phyloP scores from a whole-genome alignment of 1,140 invertebrate genomes.

The Micrasema longulum region DNA sequence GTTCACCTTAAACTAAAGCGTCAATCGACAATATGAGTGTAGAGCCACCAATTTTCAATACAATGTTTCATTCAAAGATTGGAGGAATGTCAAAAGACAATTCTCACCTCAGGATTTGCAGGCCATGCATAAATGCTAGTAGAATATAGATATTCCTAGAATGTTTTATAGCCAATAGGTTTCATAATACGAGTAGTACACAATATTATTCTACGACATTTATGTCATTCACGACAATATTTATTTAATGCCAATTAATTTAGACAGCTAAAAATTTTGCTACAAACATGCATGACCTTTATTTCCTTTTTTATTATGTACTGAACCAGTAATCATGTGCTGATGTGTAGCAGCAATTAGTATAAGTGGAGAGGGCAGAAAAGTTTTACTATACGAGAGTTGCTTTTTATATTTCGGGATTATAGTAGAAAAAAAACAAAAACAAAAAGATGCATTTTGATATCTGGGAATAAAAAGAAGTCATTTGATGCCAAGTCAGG shows the following conservation, averaged over 20 bases:
- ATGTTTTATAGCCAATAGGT: slow-evolving; percentile 48
- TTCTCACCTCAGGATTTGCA: slow-evolving; percentile 39
- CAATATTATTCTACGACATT: slow-evolving; percentile 44
- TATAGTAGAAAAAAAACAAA: no score
- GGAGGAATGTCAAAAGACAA: slow-evolving; percentile 37
- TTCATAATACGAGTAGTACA: slow-evolving; percentile 14
- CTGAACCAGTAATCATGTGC: no score
- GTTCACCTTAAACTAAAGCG: slow-evolving; percentile 11
- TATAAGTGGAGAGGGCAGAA: no score
- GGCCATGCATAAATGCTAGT: slow-evolving; percentile 54
- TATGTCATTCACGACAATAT: slow-evolving; percentile 40
- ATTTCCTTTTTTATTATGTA: slow-evolving; percentile 2
- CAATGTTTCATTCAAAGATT: slow-evolving; percentile 35
- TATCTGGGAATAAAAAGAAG: no score
- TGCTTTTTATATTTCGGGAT: no score
- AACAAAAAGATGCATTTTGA: no score
- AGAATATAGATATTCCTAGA: slow-evolving; percentile 50
- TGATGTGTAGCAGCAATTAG: no score
- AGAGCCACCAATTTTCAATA: neutral
- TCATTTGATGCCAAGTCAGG: no score
- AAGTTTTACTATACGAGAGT: no score
- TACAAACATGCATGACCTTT: slow-evolving; percentile 55
- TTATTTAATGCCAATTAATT: slow-evolving; percentile 45
- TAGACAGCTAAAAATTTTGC: slow-evolving; percentile 41
- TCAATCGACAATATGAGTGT: neutral